Conservation (phyloP, 1,140 invertebrate species). For the Brachionus koreanus region DNA sequence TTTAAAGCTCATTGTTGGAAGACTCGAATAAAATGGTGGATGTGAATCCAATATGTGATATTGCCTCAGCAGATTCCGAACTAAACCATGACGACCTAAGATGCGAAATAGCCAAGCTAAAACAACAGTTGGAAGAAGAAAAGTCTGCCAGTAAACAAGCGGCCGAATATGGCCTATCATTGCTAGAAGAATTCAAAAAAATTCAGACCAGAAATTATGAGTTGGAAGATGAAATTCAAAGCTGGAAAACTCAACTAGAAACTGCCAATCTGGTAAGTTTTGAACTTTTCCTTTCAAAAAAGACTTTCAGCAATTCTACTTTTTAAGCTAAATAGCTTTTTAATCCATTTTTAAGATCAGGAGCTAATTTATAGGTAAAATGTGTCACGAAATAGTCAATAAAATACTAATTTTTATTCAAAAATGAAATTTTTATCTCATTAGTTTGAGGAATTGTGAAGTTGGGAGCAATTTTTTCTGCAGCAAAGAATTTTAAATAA, state of each 20-base stretch:
- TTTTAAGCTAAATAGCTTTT: no score
- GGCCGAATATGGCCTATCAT: constrained; percentile 34
- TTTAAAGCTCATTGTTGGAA: not conserved
- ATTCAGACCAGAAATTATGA: constrained; percentile 31
- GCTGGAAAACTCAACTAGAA: constrained; percentile 8
- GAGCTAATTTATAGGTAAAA: no score
- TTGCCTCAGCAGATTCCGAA: not conserved
- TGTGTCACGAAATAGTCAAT: no score
- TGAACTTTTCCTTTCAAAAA: no score
- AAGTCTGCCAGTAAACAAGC: constrained; percentile 41
- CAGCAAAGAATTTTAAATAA: no score
- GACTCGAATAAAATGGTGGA: not conserved
- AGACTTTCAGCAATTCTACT: not conserved
- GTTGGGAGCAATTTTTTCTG: no score
- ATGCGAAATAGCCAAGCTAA: not conserved
- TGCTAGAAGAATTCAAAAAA: constrained; percentile 27
- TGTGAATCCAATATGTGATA: not conserved
- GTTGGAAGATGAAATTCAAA: constrained; percentile 29
- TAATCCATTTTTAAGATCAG: no score
- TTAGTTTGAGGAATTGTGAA: no score
- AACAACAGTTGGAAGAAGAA: constrained; percentile 35
- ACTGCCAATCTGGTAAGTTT: constrained; percentile 4
- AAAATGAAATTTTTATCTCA: no score
- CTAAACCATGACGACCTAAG: not conserved
- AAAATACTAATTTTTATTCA: no score